These are phyloP conservation scores for Ceratitis capitata DNA, from an alignment of 1,140 invertebrate genomes.

Conservation along the genomic window DNA sequence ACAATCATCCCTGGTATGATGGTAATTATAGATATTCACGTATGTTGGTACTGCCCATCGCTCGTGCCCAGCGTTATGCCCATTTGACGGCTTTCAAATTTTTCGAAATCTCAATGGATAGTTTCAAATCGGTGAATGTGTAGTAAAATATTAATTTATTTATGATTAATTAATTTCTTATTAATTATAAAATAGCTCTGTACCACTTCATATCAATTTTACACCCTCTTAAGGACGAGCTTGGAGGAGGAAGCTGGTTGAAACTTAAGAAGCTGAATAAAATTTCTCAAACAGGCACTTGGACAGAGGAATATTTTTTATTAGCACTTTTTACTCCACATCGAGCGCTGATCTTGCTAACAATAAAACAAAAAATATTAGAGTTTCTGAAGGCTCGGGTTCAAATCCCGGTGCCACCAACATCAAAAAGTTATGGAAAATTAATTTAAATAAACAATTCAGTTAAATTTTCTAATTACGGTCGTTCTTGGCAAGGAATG, in stretches of 20 bases:
- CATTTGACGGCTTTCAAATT: constrained; percentile 43
- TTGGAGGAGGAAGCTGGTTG: not conserved
- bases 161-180: not conserved
- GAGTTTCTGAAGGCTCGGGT: too few species aligned
- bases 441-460: too few species aligned
- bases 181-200: not conserved
- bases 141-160: too few species aligned
- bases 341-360: too few species aligned
- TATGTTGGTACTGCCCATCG: constrained; percentile 40
- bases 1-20: constrained; percentile 38
- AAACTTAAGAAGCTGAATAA: not conserved
- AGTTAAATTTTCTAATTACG: too few species aligned
- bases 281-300: too few species aligned
- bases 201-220: constrained; percentile 42
- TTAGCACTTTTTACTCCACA: too few species aligned
- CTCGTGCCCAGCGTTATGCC: constrained; percentile 35
- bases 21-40: constrained; percentile 18
- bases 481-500: too few species aligned
- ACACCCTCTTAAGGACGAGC: constrained; percentile 9
- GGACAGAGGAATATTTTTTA: too few species aligned
- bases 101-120: constrained; percentile 43
- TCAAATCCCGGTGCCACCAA: too few species aligned
- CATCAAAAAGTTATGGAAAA: too few species aligned
- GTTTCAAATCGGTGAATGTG: constrained; percentile 22
- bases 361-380: too few species aligned